A percentile compares a stretch with the other conserved stretches of the same genome.
Evolutionary conservation across 2,888 invertebrate genomes (phyloP).

Genomic region (Lepidocyrtinus sp.): DNA sequence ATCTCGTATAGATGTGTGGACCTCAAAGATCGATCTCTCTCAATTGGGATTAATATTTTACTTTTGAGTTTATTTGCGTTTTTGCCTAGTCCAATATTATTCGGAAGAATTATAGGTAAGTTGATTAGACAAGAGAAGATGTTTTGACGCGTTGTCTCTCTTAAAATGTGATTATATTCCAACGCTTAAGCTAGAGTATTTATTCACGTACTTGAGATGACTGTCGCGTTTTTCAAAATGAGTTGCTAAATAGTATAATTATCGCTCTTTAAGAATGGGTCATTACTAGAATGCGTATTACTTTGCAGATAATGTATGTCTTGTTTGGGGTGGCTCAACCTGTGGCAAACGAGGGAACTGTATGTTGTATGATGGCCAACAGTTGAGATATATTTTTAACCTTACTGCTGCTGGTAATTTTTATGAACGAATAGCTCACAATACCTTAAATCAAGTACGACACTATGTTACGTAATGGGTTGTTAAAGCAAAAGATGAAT

Average conservation of each 20-base stretch:
- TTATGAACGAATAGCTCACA: neutral
- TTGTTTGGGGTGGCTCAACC: constrained; percentile 80
- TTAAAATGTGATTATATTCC: no score
- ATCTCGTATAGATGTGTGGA: constrained; percentile 79
- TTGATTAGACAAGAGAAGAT: no score
- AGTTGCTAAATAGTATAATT: neutral
- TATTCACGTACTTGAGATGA: neutral
- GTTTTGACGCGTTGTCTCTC: no score
- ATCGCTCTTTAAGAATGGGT: neutral
- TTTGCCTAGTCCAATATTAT: constrained; percentile 81
- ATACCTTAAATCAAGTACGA: neutral
- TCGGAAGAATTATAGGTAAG: constrained; percentile 79
- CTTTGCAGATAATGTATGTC: constrained; percentile 77
- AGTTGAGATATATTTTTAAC: constrained; percentile 78
- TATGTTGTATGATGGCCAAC: constrained; percentile 81
- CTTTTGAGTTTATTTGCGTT: constrained; percentile 78
- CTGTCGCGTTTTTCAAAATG: neutral
- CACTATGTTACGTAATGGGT: neutral
- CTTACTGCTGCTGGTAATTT: constrained; percentile 77
- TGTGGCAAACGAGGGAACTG: constrained; percentile 82
- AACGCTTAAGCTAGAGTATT: no score
- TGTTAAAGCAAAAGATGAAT: neutral
- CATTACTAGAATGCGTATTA: no score
- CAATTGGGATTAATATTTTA: constrained; percentile 78
- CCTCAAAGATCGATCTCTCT: constrained; percentile 78